A percentile compares a stretch with the other conserved stretches of the same genome.
Evolutionary conservation across 2,888 invertebrate species (phyloP).

Genomic region (Pedicia rivosa): DNA sequence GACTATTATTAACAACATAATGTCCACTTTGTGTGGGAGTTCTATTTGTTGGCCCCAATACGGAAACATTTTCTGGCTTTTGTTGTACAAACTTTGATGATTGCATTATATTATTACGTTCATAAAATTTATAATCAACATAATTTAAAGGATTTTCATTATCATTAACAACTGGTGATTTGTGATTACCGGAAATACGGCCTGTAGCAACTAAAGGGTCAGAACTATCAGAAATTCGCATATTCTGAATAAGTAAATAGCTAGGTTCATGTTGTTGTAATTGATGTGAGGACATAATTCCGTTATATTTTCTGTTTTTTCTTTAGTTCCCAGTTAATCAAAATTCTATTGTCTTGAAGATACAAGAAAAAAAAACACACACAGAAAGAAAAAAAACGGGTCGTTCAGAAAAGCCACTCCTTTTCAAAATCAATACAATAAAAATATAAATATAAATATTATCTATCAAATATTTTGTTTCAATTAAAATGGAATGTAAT

Average conservation of each 20-base stretch:
- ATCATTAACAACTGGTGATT: neutral
- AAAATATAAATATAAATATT: too few relatives aligned
- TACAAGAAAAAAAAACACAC: constrained; percentile 1
- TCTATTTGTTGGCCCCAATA: constrained; percentile 28
- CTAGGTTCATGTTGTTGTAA: constrained; percentile 5
- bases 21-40: constrained; percentile 31
- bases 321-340: neutral
- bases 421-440: too few relatives aligned
- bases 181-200: neutral
- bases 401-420: too few relatives aligned
- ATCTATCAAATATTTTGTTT: too few relatives aligned
- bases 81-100: constrained; percentile 65
- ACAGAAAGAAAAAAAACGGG: too few relatives aligned
- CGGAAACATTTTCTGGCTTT: constrained; percentile 33
- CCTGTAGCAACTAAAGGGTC: neutral
- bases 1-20: constrained; percentile 27
- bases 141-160: neutral
- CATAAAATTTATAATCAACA: constrained; percentile 40
- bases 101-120: constrained; percentile 57
- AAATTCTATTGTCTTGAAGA: too few relatives aligned
- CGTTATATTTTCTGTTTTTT: neutral
- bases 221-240: constrained; percentile 1
- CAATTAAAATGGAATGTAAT: too few relatives aligned
- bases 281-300: constrained; percentile 5
- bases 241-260: neutral